Percentiles rank a stretch among this genome's conserved stretches.
Conservation (phyloP, 2,113 vertebrate species). For the Athene cunicularia region DNA sequence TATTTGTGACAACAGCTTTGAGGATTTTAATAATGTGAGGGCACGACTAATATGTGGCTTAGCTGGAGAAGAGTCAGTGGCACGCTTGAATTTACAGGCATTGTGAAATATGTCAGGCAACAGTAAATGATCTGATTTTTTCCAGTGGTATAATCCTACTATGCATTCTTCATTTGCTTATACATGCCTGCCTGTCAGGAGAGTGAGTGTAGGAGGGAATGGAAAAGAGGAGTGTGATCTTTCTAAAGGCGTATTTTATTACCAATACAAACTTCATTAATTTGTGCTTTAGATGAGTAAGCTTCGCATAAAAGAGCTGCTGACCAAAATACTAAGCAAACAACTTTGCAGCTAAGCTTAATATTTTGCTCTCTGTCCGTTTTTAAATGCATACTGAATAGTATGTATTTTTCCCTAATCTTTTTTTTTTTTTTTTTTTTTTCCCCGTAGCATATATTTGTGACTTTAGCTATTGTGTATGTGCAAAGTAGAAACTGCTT, state of each 20-base stretch:
- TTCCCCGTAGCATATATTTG: not conserved
- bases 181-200: conserved; percentile 12
- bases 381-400: not conserved
- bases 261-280: not conserved
- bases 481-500: not conserved
- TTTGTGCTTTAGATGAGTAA: not conserved
- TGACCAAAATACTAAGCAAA: not conserved
- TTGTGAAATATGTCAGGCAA: conserved; percentile 34
- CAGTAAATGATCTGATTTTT: conserved; percentile 35
- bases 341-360: not conserved
- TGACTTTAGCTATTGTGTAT: not conserved
- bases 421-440: not conserved
- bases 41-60: not conserved
- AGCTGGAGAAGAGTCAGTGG: conserved; percentile 2
- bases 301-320: not conserved
- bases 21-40: not conserved
- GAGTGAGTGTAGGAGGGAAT: not conserved
- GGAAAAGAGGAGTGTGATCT: not conserved
- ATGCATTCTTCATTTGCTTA: conserved; percentile 22
- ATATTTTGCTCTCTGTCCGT: not conserved
- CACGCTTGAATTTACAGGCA: not conserved
- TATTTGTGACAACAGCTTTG: not conserved
- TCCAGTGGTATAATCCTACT: conserved; percentile 11
- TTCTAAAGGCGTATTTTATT: not conserved
- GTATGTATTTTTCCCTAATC: not conserved